Base-by-base conservation (phyloP, 2,113 vertebrate genomes). In the Takifugu flavidus region DNA sequence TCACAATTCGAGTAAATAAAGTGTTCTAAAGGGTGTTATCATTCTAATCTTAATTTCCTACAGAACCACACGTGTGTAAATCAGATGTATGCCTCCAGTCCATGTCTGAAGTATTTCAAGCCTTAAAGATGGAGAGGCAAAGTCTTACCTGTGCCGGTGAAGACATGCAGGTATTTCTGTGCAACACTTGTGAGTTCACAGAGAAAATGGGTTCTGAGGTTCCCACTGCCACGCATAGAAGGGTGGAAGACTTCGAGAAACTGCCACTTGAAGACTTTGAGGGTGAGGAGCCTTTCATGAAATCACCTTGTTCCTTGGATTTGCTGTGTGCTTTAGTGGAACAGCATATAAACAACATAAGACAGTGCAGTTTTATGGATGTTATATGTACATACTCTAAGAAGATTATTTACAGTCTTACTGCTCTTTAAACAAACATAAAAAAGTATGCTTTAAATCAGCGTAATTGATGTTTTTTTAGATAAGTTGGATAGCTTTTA, bases 61-160 rank as follows among this genome's bases (percentile, higher is more conserved):
- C 77, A 92, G 91, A 91, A 56, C 89, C 89, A 39, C 45, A 60
- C n/a, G 56, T 31, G 4, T 2, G 45, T 26, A 72, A 84, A 25
- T 14, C 59, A 28, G 27, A 27, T 2, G 34, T 71, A 2, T 52
- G 49, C 13, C 76, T 73, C 67, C 68, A 67, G 31, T 80, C 80
- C 26, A 56, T 88, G 56, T 25, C 57, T 25, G 84, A 89, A 70
- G 87, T 82, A 56, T 31, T 85, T 42, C 66, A 53, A 44, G 25
- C 70, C 20, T 1, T 76, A 4, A 47, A 59, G 47, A 39, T 67
- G 20, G 59, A 72, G 15, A 44, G 49, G n/a, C 26, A 49, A 15
- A 51, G 8, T 10, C 44, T 55, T 5, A 14, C 39, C 27, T 0
- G 29, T 1, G 0, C 46, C 27, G 62, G 4, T 6, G 45, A 49